These are phyloP conservation scores for Mesocricetus auratus DNA, from an alignment of 2,113 vertebrate genomes.

Conservation along the genomic window DNA sequence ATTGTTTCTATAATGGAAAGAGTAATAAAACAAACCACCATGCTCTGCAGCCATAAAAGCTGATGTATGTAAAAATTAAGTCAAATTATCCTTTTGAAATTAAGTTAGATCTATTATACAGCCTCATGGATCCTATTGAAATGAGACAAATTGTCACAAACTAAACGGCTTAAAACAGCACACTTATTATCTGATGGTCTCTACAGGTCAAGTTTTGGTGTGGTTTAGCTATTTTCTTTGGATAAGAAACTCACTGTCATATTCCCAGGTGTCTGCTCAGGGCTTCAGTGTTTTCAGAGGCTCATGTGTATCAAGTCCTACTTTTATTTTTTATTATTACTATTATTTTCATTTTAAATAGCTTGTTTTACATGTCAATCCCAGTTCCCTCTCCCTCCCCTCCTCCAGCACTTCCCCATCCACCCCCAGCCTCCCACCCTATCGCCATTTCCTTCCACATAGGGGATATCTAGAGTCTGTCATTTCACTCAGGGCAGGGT, in stretches of 20 bases:
- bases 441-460: no score
- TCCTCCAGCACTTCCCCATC: no score
- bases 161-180: neutral
- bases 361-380: no score
- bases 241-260: neutral
- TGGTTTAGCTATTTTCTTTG: neutral
- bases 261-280: no score
- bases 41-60: neutral
- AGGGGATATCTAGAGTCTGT: no score
- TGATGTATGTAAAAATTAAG: neutral
- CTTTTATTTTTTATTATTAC: no score
- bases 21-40: conserved; percentile 14
- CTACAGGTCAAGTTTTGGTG: neutral
- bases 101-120: neutral
- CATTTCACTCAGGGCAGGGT: no score
- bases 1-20: conserved; percentile 37
- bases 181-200: neutral
- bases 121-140: neutral
- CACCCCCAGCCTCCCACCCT: no score
- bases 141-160: neutral
- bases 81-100: neutral
- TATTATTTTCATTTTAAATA: no score
- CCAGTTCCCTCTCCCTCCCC: no score
- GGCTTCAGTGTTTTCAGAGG: neutral
- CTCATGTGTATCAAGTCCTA: neutral